phyloP scores from a whole-genome alignment of 2,113 vertebrate species.

The Tychaedon coryphoeus region DNA sequence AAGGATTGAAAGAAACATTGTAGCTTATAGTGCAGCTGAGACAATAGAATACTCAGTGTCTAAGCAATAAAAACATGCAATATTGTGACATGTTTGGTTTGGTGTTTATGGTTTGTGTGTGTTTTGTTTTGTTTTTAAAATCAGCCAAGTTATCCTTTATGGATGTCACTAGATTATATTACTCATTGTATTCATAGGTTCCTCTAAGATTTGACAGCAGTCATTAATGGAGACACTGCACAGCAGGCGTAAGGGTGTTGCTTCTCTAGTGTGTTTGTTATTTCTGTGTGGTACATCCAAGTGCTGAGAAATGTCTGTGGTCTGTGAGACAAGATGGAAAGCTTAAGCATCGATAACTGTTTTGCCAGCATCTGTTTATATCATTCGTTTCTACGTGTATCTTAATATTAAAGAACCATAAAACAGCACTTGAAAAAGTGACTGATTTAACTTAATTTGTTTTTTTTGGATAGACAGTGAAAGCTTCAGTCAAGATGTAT shows the following conservation, averaged over 20 bases:
- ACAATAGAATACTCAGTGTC: rapidly evolving
- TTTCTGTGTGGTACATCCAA: not conserved
- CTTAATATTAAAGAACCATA: not conserved
- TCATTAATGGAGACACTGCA: not conserved
- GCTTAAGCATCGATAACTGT: not conserved
- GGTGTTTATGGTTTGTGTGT: not conserved
- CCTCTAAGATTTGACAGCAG: not conserved
- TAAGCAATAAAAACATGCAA: not conserved
- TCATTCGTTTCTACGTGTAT: rapidly evolving
- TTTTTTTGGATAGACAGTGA: not conserved
- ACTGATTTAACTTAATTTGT: not conserved
- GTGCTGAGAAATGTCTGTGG: not conserved
- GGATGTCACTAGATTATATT: not conserved
- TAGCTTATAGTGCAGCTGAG: not conserved
- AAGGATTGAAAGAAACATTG: not conserved
- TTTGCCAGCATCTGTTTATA: not conserved
- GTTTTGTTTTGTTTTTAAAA: not conserved
- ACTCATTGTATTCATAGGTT: not conserved
- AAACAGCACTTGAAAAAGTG: not conserved
- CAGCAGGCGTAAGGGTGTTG: not conserved
- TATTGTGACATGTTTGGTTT: not conserved
- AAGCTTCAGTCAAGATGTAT: not conserved
- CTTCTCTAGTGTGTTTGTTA: not conserved
- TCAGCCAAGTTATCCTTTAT: not conserved
- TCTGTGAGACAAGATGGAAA: not conserved